Conservation (phyloP, 2,888 invertebrate genomes). For the Eumerus sabulonum region DNA sequence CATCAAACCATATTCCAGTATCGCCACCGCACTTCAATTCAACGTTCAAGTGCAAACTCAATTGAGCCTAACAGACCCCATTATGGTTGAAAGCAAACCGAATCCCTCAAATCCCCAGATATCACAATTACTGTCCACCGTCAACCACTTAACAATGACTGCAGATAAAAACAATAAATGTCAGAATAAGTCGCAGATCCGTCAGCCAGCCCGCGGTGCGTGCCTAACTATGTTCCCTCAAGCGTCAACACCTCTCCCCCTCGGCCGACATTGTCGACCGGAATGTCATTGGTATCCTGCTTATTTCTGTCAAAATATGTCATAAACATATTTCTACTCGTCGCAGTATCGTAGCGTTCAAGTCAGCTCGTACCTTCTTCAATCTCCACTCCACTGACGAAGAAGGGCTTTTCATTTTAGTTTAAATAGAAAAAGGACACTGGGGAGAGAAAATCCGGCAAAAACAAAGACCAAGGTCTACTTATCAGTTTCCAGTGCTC, state of each 20-base stretch:
- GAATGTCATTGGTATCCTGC: slow-evolving; percentile 47
- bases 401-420: slow-evolving; percentile 54
- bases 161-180: slow-evolving; percentile 53
- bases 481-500: slow-evolving; percentile 26
- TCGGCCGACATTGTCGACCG: not conserved
- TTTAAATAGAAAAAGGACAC: slow-evolving; percentile 57
- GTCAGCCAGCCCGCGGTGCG: slow-evolving; percentile 29
- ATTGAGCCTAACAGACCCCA: slow-evolving; percentile 59
- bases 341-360: not conserved
- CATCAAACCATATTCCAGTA: slow-evolving; percentile 20
- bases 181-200: slow-evolving; percentile 38
- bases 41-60: slow-evolving; percentile 62
- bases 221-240: slow-evolving; percentile 16
- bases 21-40: slow-evolving; percentile 19
- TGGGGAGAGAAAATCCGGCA: slow-evolving; percentile 32
- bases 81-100: slow-evolving; percentile 59
- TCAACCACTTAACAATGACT: slow-evolving; percentile 39
- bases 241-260: no score
- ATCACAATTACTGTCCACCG: slow-evolving; percentile 30
- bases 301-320: slow-evolving; percentile 60
- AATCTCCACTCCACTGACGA: slow-evolving; percentile 47
- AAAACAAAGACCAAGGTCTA: slow-evolving; percentile 45
- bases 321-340: slow-evolving; percentile 44
- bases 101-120: slow-evolving; percentile 41
- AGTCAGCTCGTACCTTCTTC: slow-evolving; percentile 7